Evolutionary conservation across 2,888 invertebrate genomes (phyloP).

Genomic region (Brenthis ino): DNA sequence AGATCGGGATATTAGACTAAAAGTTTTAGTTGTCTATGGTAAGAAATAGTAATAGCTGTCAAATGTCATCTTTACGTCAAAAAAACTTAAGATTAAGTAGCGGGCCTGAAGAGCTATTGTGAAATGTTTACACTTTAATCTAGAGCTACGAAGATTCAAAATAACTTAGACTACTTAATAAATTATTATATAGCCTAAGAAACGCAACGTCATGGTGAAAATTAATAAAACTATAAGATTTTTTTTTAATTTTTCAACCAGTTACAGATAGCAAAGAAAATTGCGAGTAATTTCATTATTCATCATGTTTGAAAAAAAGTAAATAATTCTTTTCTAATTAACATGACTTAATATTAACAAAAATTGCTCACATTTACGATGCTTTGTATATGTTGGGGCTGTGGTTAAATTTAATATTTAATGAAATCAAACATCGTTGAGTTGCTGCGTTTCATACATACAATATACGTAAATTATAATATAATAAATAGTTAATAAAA

Average conservation of each 20-base stretch:
- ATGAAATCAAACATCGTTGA: not conserved
- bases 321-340: too few relatives aligned
- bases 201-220: constrained; percentile 13
- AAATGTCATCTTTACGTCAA: constrained; percentile 19
- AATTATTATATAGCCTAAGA: constrained; percentile 27
- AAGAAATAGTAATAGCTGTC: not conserved
- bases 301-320: too few relatives aligned
- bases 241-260: too few relatives aligned
- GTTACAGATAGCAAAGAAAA: too few relatives aligned
- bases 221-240: too few relatives aligned
- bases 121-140: constrained; percentile 13
- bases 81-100: constrained; percentile 44
- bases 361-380: not conserved
- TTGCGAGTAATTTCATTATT: too few relatives aligned
- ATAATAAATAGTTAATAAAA: constrained; percentile 13
- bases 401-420: constrained; percentile 14
- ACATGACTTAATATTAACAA: too few relatives aligned
- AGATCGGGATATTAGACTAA: too few relatives aligned
- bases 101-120: constrained; percentile 41
- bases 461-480: not conserved
- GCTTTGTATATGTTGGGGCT: not conserved
- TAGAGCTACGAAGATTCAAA: constrained; percentile 47
- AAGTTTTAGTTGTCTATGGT: not conserved
- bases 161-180: constrained; percentile 37
- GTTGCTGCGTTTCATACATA: constrained; percentile 11